Conservation (phyloP, 2,113 vertebrate species). For the Ceyx melanurus region DNA sequence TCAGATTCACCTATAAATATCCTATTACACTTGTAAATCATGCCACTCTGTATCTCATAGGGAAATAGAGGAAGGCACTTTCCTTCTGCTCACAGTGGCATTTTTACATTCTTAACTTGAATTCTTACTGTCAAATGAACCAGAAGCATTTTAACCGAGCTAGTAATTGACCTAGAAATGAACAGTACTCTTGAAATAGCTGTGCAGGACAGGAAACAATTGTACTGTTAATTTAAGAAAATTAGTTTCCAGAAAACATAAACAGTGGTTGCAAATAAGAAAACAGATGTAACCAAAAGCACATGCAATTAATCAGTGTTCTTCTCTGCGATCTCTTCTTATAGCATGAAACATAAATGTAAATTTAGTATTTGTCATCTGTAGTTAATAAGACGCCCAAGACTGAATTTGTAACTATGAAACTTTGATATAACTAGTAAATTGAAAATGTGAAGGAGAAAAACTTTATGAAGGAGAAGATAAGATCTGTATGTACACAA, state of each 20-base stretch:
- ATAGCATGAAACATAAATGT: not conserved
- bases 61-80: not conserved
- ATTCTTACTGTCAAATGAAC: not conserved
- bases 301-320: not conserved
- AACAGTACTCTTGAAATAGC: not conserved
- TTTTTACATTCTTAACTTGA: conserved; percentile 1
- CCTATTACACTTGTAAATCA: not conserved
- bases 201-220: not conserved
- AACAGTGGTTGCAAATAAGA: not conserved
- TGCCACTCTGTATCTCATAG: not conserved
- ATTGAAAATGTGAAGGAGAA: not conserved
- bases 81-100: not conserved
- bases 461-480: not conserved
- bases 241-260: not conserved
- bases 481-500: not conserved
- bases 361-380: not conserved
- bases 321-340: not conserved
- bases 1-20: conserved; percentile 5
- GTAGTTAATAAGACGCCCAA: not conserved
- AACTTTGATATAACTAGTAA: not conserved
- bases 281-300: not conserved
- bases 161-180: not conserved
- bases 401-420: not conserved
- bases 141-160: not conserved
- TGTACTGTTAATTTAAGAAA: not conserved